Evolutionary conservation across 2,113 vertebrate genomes (phyloP).

Genomic region (Sula dactylatra): DNA sequence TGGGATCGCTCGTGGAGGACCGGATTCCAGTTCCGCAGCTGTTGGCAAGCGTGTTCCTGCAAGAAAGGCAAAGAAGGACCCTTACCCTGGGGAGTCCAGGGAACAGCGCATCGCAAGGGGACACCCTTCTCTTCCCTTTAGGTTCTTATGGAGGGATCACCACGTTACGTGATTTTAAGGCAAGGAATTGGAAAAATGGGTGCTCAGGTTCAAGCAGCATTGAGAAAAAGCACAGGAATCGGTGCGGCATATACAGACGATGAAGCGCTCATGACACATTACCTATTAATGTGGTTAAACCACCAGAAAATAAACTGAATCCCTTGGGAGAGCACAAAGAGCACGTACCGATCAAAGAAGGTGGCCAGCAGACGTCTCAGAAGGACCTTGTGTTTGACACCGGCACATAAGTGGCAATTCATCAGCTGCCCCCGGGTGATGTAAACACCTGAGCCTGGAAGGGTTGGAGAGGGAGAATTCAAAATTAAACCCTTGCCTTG

Average conservation of each 20-base stretch:
- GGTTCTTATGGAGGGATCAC: accelerated
- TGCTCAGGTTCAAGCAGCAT: accelerated
- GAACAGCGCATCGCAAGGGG: neutral
- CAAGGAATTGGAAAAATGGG: accelerated
- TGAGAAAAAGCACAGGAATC: neutral
- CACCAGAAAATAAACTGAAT: accelerated
- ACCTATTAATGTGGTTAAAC: accelerated
- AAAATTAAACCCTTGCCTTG: neutral
- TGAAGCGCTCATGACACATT: accelerated
- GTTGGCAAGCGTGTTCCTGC: constrained; percentile 94
- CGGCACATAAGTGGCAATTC: constrained; percentile 96
- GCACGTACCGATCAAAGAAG: constrained; percentile 92
- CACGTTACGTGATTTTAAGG: accelerated
- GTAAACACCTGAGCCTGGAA: constrained; percentile 88
- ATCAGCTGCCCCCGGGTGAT: constrained; percentile 97
- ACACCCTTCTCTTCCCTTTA: neutral
- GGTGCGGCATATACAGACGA: accelerated
- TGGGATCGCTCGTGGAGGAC: constrained; percentile 94
- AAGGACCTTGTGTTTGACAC: constrained; percentile 95
- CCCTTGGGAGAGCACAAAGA: neutral
- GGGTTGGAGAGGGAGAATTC: neutral
- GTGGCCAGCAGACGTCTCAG: constrained; percentile 91
- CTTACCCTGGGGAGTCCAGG: neutral
- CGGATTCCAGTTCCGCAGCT: constrained; percentile 96
- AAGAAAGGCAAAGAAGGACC: neutral